phyloP scores from a whole-genome alignment of 2,113 vertebrate genomes.

The Menura novaehollandiae region DNA sequence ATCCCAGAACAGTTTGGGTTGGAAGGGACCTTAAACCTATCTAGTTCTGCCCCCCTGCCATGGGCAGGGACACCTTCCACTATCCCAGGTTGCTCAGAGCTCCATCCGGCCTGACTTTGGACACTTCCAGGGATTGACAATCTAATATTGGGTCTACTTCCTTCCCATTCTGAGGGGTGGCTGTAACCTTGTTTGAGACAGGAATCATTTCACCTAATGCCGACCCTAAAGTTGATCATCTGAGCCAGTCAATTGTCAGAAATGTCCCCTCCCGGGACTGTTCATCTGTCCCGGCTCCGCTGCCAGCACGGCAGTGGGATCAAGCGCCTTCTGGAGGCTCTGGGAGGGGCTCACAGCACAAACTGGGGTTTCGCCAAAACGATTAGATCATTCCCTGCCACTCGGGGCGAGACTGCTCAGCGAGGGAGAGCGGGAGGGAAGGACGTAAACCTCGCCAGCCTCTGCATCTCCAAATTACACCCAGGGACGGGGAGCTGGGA shows the following conservation, averaged over 20 bases:
- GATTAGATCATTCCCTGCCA: conserved; percentile 28
- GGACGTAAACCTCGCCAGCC: neutral
- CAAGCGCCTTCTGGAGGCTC: neutral
- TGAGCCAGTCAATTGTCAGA: neutral
- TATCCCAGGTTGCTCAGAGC: neutral
- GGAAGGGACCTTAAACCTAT: neutral
- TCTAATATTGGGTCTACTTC: neutral
- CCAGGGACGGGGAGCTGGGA: neutral
- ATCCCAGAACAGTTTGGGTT: neutral
- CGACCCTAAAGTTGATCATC: neutral
- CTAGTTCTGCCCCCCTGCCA: neutral
- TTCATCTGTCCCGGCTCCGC: neutral
- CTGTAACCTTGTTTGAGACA: neutral
- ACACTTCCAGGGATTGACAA: neutral
- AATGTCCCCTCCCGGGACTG: neutral
- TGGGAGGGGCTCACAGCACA: neutral
- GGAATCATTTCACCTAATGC: neutral
- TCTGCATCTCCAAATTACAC: neutral
- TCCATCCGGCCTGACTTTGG: neutral
- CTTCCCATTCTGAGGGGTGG: neutral
- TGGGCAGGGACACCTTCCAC: neutral
- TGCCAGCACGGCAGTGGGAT: neutral
- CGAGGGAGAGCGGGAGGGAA: neutral
- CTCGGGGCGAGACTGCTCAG: neutral
- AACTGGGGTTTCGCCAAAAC: neutral